A percentile compares a stretch with the other conserved stretches of the same genome.
Evolutionary conservation across 2,797 vertebrate species (phyloP).

Genomic region (Ctenopoma multispine): DNA sequence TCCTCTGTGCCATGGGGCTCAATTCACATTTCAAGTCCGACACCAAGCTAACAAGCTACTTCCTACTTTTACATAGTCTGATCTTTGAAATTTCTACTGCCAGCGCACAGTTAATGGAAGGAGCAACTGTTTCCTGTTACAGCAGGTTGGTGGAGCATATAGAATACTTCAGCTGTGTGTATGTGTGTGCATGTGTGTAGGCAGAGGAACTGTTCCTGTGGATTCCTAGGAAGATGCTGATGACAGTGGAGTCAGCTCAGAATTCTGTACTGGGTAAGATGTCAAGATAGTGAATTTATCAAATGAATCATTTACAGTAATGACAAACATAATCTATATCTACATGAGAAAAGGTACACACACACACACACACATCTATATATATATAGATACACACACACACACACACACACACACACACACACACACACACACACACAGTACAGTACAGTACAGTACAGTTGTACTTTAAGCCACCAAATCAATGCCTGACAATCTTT

Average conservation of each 20-base stretch:
- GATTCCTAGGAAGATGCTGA: conserved; percentile 96
- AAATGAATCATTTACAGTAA: not conserved
- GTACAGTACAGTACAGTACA: too few species aligned
- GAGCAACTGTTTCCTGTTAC: not conserved
- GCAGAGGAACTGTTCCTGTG: conserved; percentile 98
- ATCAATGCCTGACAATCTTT: not conserved
- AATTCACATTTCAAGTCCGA: too few species aligned
- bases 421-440: too few species aligned
- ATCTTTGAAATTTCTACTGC: not conserved
- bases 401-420: too few species aligned
- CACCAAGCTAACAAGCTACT: too few species aligned
- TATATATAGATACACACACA: too few species aligned
- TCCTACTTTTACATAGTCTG: too few species aligned
- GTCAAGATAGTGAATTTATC: not conserved
- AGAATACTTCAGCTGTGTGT: not conserved
- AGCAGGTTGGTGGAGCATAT: not conserved
- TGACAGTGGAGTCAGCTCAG: conserved; percentile 98
- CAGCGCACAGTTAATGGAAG: not conserved
- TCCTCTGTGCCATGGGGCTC: too few species aligned
- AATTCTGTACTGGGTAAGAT: conserved; percentile 93
- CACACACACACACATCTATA: too few species aligned
- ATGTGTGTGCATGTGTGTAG: conserved; percentile 72
- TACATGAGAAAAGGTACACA: too few species aligned
- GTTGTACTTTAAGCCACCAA: too few species aligned
- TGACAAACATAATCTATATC: not conserved